phyloP scores from a whole-genome alignment of 2,888 invertebrate species.

The Brachypalpus laphriformis region DNA sequence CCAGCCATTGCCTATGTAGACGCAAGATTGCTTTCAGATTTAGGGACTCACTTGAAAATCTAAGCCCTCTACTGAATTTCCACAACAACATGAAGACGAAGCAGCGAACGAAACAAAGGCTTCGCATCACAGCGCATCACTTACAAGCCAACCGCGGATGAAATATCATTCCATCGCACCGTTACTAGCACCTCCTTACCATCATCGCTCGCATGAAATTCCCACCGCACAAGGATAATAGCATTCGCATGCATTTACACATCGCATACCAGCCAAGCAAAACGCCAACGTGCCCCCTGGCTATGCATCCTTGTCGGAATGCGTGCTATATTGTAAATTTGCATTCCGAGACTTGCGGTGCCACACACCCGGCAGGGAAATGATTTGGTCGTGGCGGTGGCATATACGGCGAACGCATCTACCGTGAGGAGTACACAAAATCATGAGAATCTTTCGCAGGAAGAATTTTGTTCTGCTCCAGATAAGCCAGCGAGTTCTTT shows the following conservation, averaged over 20 bases:
- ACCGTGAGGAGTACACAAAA: too few species aligned
- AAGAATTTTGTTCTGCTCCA: slow-evolving; percentile 58
- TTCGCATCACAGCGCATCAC: slow-evolving; percentile 55
- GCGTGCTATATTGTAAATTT: slow-evolving; percentile 69
- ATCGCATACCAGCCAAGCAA: slow-evolving; percentile 42
- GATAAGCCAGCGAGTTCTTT: slow-evolving; percentile 42
- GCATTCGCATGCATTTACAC: slow-evolving; percentile 35
- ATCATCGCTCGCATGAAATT: slow-evolving; percentile 47
- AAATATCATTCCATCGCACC: slow-evolving; percentile 40
- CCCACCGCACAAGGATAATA: slow-evolving; percentile 55
- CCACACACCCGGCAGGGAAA: slow-evolving; percentile 44
- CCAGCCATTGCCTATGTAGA: not conserved
- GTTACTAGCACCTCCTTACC: slow-evolving; percentile 8
- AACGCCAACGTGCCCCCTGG: slow-evolving; percentile 8
- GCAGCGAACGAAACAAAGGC: slow-evolving; percentile 21
- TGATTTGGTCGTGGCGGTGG: slow-evolving; percentile 2
- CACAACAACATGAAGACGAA: not conserved
- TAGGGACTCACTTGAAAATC: slow-evolving; percentile 13
- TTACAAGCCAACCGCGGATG: slow-evolving; percentile 57
- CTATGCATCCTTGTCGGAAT: slow-evolving; percentile 39
- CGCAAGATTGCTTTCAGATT: not conserved
- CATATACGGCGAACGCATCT: slow-evolving; percentile 20
- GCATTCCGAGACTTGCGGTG: slow-evolving; percentile 62
- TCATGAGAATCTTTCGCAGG: slow-evolving; percentile 26
- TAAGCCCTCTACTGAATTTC: not conserved